Conservation (phyloP, 2,113 vertebrate species). For the Oncorhynchus clarkii region DNA sequence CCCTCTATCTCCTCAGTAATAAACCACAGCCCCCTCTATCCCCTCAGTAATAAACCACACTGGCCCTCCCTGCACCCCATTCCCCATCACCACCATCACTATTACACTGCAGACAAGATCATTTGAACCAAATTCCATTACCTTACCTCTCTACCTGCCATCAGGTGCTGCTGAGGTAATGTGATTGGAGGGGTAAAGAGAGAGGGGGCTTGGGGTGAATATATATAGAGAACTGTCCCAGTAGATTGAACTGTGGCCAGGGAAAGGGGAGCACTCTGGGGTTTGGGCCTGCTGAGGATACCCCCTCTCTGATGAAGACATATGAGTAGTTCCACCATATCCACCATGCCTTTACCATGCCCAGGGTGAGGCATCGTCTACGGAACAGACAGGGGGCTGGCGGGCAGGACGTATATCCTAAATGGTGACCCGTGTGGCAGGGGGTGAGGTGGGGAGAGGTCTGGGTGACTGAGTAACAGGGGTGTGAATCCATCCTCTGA, state of each 20-base stretch:
- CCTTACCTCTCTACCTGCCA: slow-evolving; percentile 44
- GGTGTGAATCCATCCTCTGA: slow-evolving; percentile 61
- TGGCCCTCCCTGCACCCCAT: slow-evolving; percentile 28
- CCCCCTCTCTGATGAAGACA: slow-evolving; percentile 75
- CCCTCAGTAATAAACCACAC: slow-evolving; percentile 6
- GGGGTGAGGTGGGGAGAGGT: slow-evolving; percentile 48
- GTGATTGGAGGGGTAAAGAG: slow-evolving; percentile 16
- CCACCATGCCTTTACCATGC: slow-evolving; percentile 51
- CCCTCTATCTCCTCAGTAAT: neutral
- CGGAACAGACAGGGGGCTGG: slow-evolving; percentile 22
- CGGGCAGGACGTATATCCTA: slow-evolving; percentile 60
- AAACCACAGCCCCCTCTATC: slow-evolving; percentile 28
- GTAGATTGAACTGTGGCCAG: slow-evolving; percentile 45
- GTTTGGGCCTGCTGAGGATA: slow-evolving; percentile 1
- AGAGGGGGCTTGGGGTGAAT: slow-evolving; percentile 6
- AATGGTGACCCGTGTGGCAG: slow-evolving; percentile 65
- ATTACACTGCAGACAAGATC: slow-evolving; percentile 52
- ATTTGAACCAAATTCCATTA: neutral
- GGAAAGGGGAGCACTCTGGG: slow-evolving; percentile 32
- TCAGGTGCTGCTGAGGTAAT: slow-evolving; percentile 43
- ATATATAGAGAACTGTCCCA: neutral
- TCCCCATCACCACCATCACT: slow-evolving; percentile 44
- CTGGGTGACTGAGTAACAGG: slow-evolving; percentile 54
- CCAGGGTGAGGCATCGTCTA: slow-evolving; percentile 62
- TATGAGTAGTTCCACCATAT: slow-evolving; percentile 63